Base-by-base conservation (phyloP, 2,888 invertebrate genomes). In the Idaea dimidiata region DNA sequence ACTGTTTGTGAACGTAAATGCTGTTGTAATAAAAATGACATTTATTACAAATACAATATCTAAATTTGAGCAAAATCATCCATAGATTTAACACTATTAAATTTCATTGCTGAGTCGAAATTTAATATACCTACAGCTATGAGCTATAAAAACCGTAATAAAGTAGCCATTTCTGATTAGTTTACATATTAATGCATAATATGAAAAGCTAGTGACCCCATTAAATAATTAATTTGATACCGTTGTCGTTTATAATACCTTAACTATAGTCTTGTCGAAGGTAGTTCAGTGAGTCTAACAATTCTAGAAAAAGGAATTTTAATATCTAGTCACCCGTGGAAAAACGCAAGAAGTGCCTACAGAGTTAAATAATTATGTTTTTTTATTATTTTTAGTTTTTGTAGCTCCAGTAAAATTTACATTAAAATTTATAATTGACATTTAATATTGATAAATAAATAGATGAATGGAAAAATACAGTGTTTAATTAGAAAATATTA, bases 31-130 rank as follows among this genome's bases (percentile, higher is more conserved):
- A 24, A 17, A 59, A 32, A 32, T 7, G 17, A 72, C 69, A 68
- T 74, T 74, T 69, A 72, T 73, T 71, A 69, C 66, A 65, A 64
- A 71, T 72, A 64, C 59, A 57, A 31, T 57, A 57, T 43, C 43
- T 43, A 43, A 14, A 43, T 43, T 43, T 43, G 14, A 43, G 43
- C 8, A 43, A 43, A 43, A 43, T 43, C 14, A 43, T 43, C 43
- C 43, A 43, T 43, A 14, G 14, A 43, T 43, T 7, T 43, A 43
- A 43, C 43, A 43, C 43, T 43, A 43, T 43, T 43, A 43, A 43
- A 43, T 43, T 43, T 43, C 43, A 43, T 43, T 43, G 43, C 14
- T 43, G 43, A 43, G 43, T 43, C 10, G 43, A 43, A 43, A 43
- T 43, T 43, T 43, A 43, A 43, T 43, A 43, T 43, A 8, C n/a